phyloP scores from a whole-genome alignment of 2,797 vertebrate species.

The Melanotaenia boesemani region DNA sequence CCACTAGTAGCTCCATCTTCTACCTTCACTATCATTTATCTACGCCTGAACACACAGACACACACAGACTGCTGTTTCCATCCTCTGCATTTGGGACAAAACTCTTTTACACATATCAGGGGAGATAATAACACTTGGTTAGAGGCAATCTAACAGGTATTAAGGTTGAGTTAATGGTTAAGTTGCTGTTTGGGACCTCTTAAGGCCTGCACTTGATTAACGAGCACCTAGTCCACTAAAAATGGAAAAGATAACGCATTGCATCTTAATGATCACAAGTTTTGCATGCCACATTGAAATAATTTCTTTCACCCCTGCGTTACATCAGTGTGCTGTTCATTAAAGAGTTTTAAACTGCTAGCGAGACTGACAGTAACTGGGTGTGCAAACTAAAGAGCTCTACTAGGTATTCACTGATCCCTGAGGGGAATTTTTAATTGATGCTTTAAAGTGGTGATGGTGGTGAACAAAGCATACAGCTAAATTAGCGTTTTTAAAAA shows the following conservation, averaged over 20 bases:
- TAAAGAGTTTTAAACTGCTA: neutral
- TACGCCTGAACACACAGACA: constrained; percentile 48
- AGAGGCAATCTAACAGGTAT: constrained; percentile 65
- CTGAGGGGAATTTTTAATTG: neutral
- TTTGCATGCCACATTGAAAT: constrained; percentile 24
- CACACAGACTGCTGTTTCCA: neutral
- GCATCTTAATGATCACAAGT: constrained; percentile 51
- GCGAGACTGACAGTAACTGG: constrained; percentile 6
- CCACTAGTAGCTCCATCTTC: constrained; percentile 65
- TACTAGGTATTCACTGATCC: neutral
- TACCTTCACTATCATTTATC: constrained; percentile 70
- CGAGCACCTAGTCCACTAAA: constrained; percentile 54
- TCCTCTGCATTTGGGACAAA: neutral
- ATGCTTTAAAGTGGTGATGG: neutral
- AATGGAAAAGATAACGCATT: constrained; percentile 37
- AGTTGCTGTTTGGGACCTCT: constrained; percentile 57
- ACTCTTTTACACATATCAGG: constrained; percentile 41
- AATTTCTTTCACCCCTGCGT: neutral
- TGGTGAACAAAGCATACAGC: neutral
- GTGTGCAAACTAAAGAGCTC: constrained; percentile 16
- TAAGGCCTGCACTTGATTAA: constrained; percentile 65
- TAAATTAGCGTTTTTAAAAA: neutral
- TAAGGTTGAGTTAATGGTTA: constrained; percentile 72
- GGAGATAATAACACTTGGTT: constrained; percentile 63
- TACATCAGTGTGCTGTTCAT: constrained; percentile 17